Conservation (phyloP, 1,140 invertebrate genomes). For the Aleiodes sp. region DNA sequence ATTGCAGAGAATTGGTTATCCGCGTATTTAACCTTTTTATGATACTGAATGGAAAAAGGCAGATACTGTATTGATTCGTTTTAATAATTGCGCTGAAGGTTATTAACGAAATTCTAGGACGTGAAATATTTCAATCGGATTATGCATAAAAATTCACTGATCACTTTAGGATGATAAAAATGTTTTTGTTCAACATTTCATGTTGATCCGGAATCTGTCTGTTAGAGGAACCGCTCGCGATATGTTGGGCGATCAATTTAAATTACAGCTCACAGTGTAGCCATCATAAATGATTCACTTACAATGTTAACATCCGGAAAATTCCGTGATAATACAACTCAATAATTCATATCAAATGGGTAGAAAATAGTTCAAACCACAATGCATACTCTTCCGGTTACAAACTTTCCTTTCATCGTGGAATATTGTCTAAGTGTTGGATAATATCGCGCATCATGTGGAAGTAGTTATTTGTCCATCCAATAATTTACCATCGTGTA, state of each 20-base stretch:
- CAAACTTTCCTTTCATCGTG: background rate
- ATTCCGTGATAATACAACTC: background rate
- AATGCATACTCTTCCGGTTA: background rate
- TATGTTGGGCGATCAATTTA: background rate
- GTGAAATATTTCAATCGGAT: too few relatives aligned
- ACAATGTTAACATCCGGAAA: background rate
- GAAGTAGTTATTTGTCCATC: background rate
- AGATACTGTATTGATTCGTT: too few relatives aligned
- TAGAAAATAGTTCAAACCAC: background rate
- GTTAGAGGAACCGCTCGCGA: too few relatives aligned
- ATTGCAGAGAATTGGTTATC: too few relatives aligned
- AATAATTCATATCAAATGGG: background rate
- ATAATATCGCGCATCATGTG: background rate
- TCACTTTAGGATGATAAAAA: too few relatives aligned
- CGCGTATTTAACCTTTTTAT: too few relatives aligned
- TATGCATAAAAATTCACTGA: too few relatives aligned
- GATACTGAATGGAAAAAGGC: too few relatives aligned
- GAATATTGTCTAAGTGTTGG: background rate
- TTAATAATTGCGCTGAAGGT: too few relatives aligned
- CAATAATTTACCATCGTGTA: background rate
- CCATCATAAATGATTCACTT: background rate
- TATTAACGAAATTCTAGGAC: too few relatives aligned
- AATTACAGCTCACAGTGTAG: conserved; percentile 1
- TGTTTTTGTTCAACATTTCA: too few relatives aligned
- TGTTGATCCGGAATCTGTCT: too few relatives aligned